Evolutionary conservation across 2,797 vertebrate genomes (phyloP), one percentile per base, ranked within the genome.

Genomic region (Ibycter americanus): DNA sequence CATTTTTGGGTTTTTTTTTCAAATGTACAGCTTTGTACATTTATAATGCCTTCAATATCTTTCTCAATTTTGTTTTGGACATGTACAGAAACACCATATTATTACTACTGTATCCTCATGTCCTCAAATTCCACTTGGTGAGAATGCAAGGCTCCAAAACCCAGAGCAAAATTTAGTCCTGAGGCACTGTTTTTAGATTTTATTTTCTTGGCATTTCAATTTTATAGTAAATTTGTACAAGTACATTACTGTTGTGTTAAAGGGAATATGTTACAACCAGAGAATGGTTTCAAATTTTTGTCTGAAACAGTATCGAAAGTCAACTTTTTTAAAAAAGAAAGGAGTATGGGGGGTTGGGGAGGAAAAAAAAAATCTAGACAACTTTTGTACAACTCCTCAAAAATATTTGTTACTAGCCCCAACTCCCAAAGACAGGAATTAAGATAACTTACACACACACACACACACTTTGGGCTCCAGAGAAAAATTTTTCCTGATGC

Each of bases 341-440:
- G 10, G 6, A 73, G 10, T 36, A 56, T 1, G 3, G 12, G 18
- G 3, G 3, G 9, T 21, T 6, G 8, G 8, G 42, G 8, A 38
- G 6, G 3, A 16, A 54, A 78, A 87, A 59, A 27, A 47, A 14
- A 23, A 46, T 47, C 7, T 11, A 70, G 40, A 63, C 20, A 63
- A 55, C 5, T 16, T 78, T 27, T 29, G 10, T 25, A 72, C 9
- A 82, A 11, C 17, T 63, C 18, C 82, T 85, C 3, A 46, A 82
- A 79, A 77, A 17, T 36, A 61, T 47, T 11, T 79, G 20, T 47
- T 82, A 68, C 11, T 32, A 79, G 44, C 3, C 26, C 12, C 21
- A 62, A 13, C 46, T 85, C 85, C 46, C 42, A 76, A 89, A 91
- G 5, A 61, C 0, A 65, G 12, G 47, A 63, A 72, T 82, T 87